A percentile compares a stretch with the other conserved stretches of the same genome.
These are phyloP conservation scores for Orthonevra nobilis DNA, from an alignment of 2,888 invertebrate species.

Conservation along the genomic window DNA sequence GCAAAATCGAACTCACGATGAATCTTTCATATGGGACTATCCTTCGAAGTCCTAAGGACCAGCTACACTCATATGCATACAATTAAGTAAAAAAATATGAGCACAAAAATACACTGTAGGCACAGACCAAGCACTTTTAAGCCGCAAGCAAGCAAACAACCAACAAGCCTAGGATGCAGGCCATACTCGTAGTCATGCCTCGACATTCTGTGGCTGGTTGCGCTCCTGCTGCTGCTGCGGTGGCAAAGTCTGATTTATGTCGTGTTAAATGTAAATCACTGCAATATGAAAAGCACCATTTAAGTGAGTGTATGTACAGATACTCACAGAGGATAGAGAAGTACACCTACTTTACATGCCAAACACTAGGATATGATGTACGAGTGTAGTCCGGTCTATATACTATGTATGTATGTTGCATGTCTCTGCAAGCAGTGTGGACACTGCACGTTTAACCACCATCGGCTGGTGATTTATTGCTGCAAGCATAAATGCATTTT, in stretches of 20 bases:
- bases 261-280: conserved; percentile 76
- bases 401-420: conserved; percentile 29
- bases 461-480: conserved; percentile 62
- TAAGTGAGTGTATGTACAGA: conserved; percentile 66
- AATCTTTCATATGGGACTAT: conserved; percentile 28
- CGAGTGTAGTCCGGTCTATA: conserved; percentile 29
- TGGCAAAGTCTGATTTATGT: conserved; percentile 74
- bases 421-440: conserved; percentile 54
- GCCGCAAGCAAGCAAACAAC: conserved; percentile 15
- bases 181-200: conserved; percentile 27
- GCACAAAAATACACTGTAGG: conserved; percentile 20
- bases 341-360: conserved; percentile 64
- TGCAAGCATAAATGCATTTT: conserved; percentile 60
- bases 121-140: conserved; percentile 7
- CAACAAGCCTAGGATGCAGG: conserved; percentile 40
- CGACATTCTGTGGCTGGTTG: conserved; percentile 35
- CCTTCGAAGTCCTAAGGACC: conserved; percentile 6
- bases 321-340: conserved; percentile 43
- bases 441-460: conserved; percentile 68
- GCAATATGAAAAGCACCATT: conserved; percentile 73
- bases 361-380: conserved; percentile 48
- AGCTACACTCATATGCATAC: conserved; percentile 44
- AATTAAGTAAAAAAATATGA: conserved; percentile 52
- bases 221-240: conserved; percentile 65
- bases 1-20: conserved; percentile 12